Conservation (phyloP, 2,113 vertebrate genomes). For the Chunga burmeisteri region DNA sequence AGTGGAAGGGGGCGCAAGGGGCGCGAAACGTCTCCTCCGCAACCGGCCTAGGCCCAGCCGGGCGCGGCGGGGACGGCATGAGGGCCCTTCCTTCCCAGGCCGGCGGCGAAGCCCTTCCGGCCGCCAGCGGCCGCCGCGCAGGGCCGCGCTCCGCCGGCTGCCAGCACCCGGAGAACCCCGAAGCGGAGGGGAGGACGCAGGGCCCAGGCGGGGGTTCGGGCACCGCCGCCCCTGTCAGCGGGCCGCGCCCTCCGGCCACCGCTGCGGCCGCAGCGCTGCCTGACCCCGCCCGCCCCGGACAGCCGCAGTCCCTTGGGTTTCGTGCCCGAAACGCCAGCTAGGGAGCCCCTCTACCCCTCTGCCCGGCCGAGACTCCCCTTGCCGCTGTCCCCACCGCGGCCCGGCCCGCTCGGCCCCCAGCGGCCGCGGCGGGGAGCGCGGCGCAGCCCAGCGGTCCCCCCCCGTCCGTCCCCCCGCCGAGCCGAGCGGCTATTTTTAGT, state of each 20-base stretch:
- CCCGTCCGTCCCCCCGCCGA: not conserved
- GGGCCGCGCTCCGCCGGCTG: not conserved
- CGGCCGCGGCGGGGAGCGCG: not conserved
- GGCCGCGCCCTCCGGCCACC: not conserved
- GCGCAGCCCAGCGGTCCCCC: not conserved
- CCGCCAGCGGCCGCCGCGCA: not conserved
- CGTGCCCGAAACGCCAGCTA: no score
- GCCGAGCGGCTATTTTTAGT: slow-evolving; percentile 61
- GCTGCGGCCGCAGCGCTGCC: not conserved
- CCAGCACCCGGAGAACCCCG: not conserved
- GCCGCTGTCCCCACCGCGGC: not conserved
- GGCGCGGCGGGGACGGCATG: not conserved
- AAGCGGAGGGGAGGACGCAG: no score
- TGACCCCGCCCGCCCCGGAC: not conserved
- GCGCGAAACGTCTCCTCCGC: not conserved
- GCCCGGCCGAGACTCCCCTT: not conserved
- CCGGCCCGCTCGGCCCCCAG: not conserved
- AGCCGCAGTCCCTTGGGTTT: not conserved
- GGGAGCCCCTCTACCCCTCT: not conserved
- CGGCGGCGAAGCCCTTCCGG: not conserved
- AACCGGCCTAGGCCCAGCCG: no score
- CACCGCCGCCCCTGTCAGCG: not conserved
- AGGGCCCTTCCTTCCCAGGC: not conserved
- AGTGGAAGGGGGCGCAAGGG: fast-evolving
- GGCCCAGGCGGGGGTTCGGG: not conserved